Evolutionary conservation across 2,888 invertebrate species (phyloP), one percentile per base, ranked within the genome.

Genomic region (Pemphredon lugubris): DNA sequence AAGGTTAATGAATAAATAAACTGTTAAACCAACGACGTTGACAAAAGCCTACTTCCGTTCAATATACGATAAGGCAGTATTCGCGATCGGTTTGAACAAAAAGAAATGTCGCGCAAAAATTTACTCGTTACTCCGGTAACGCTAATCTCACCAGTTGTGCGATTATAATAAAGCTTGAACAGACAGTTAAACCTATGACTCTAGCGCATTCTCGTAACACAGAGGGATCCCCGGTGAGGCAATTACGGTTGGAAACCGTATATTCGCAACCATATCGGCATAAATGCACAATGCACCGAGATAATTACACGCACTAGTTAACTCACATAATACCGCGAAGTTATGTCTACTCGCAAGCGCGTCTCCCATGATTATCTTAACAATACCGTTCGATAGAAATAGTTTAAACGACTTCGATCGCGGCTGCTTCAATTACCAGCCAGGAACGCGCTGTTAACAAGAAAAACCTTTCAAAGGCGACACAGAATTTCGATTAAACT

Each of bases 381-480:
- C 32, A 51, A 45, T 18, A n/a, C 1, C 18, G 26, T 7, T 58
- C 58, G 47, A 69, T 53, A 30, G 58, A 65, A 58, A 42, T 65
- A 58, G 34, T 39, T 37, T 6, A 16, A 57, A 64, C 16, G 63
- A 61, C 64, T 57, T 50, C 13, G 26, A 6, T 16, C 30, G 20
- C 32, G 64, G n/a, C 21, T 23, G 9, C 30, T 53, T 42, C 57
- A 67, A 67, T 68, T 71, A 63, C 63, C 61, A 61, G 47, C 47
- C n/a, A n/a, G 53, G 53, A 48, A 69, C 40, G 37, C 53, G 40
- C 64, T 50, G 59, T 59, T 69, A 69, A 73, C 64, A 55, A 51
- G 68, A 50, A 55, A 69, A 73, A 54, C 69, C 59, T 73, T 64
- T 73, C 72, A 73, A 64, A 58, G 59, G 55, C 58, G 50, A 57